Conservation (phyloP, 1,140 invertebrate species). For the Scaptomyza graminum region DNA sequence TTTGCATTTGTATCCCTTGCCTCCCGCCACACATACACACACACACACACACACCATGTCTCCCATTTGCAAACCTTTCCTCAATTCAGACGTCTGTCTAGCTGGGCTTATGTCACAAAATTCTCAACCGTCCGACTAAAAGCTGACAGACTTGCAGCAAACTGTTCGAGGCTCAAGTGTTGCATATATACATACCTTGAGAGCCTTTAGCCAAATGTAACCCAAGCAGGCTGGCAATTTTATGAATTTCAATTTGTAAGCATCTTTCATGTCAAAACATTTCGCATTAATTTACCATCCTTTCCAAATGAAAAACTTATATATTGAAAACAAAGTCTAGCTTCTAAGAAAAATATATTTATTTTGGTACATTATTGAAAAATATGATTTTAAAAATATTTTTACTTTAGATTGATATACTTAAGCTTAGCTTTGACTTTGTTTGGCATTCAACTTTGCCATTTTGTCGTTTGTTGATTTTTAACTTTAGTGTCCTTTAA, state of each 20-base stretch:
- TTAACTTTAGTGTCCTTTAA: not conserved
- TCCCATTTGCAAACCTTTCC: not conserved
- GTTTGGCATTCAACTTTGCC: not conserved
- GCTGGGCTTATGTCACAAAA: conserved; percentile 24
- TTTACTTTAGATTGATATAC: not conserved
- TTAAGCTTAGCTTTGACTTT: not conserved
- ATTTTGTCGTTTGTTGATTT: not conserved
- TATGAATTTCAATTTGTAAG: not conserved
- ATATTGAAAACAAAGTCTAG: too few relatives aligned
- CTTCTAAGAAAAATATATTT: too few relatives aligned
- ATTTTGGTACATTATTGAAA: too few relatives aligned
- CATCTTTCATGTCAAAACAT: conserved; percentile 1
- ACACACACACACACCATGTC: too few relatives aligned
- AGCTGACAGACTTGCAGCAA: conserved; percentile 5
- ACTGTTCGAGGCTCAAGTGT: conserved; percentile 2
- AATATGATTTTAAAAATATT: too few relatives aligned
- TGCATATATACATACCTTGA: conserved; percentile 18
- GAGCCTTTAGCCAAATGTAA: conserved; percentile 9
- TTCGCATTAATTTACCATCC: not conserved
- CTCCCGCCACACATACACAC: not conserved
- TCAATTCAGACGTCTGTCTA: conserved; percentile 35
- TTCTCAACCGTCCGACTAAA: conserved; percentile 9
- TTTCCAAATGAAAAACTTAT: not conserved
- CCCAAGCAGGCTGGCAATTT: not conserved
- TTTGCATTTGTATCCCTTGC: conserved; percentile 1